Conservation (phyloP, 1,140 invertebrate genomes). For the Drosophila repleta region DNA sequence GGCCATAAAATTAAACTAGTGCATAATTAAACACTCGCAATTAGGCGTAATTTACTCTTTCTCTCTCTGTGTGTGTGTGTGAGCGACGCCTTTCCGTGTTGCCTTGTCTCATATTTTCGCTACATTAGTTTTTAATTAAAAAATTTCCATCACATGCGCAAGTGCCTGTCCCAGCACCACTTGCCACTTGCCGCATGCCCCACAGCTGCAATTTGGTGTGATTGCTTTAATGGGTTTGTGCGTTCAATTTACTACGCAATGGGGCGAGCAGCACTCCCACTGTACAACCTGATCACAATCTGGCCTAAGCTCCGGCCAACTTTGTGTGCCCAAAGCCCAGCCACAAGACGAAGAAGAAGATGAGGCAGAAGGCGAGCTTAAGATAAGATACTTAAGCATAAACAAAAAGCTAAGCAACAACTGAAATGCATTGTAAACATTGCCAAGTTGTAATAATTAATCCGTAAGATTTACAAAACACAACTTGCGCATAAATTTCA, state of each 20-base stretch:
- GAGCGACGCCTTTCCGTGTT: background rate
- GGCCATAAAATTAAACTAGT: conserved; percentile 83
- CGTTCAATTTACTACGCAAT: conserved; percentile 42
- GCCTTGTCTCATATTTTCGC: conserved; percentile 70
- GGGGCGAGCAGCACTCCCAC: conserved; percentile 9
- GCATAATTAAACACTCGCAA: conserved; percentile 84
- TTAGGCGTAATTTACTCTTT: conserved; percentile 83
- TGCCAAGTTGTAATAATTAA: conserved; percentile 81
- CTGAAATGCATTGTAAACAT: conserved; percentile 73
- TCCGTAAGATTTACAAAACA: conserved; percentile 75
- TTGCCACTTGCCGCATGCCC: conserved; percentile 24
- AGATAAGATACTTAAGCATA: conserved; percentile 44
- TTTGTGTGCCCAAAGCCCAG: conserved; percentile 14
- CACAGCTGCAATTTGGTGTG: conserved; percentile 19
- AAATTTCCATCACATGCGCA: conserved; percentile 65
- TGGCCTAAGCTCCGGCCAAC: background rate
- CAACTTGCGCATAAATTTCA: conserved; percentile 57
- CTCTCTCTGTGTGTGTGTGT: conserved; percentile 24
- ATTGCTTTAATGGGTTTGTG: conserved; percentile 51
- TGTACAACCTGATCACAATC: conserved; percentile 22
- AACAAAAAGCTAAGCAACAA: conserved; percentile 41
- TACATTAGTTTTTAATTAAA: conserved; percentile 84
- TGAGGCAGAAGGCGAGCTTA: background rate
- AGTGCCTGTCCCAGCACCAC: conserved; percentile 27
- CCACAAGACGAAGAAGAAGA: background rate